A percentile compares a stretch with the other conserved stretches of the same genome.
These are phyloP conservation scores for Pseudachorutes palmiensis DNA, from an alignment of 1,140 invertebrate species.

Conservation along the genomic window DNA sequence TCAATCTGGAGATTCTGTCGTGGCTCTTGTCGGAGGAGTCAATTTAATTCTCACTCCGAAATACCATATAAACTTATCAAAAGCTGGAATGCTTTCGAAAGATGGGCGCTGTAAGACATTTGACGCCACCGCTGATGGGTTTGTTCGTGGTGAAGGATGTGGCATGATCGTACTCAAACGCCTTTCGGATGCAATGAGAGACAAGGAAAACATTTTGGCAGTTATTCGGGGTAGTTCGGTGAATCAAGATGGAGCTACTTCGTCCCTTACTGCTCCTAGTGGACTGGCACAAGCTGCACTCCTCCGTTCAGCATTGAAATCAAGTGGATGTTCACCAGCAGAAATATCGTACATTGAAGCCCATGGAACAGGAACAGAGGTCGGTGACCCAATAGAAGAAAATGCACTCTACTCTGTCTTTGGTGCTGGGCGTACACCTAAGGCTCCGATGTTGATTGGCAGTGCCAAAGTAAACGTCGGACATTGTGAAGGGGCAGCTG, in stretches of 20 bases:
- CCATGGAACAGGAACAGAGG: constrained; percentile 54
- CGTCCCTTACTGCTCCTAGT: neutral
- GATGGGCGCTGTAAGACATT: neutral
- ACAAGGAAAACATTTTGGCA: neutral
- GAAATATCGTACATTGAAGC: constrained; percentile 50
- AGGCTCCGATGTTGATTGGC: constrained; percentile 45
- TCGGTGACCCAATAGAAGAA: constrained; percentile 14
- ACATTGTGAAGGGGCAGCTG: constrained; percentile 49
- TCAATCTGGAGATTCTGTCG: constrained; percentile 39
- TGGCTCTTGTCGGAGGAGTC: constrained; percentile 10
- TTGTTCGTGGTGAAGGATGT: neutral
- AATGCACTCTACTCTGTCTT: constrained; percentile 44
- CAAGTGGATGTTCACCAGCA: constrained; percentile 45
- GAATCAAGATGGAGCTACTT: neutral
- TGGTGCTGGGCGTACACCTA: neutral
- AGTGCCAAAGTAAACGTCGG: constrained; percentile 55
- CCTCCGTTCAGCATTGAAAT: no score
- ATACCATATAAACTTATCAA: constrained; percentile 43
- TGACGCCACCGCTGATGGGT: neutral
- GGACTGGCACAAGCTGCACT: constrained; percentile 48
- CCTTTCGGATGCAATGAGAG: neutral
- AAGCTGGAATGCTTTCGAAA: constrained; percentile 44
- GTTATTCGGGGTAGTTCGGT: neutral
- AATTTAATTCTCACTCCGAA: constrained; percentile 24
- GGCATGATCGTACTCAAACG: neutral